Evolutionary conservation across 2,113 vertebrate genomes (phyloP).

Genomic region (Trachemys scripta): DNA sequence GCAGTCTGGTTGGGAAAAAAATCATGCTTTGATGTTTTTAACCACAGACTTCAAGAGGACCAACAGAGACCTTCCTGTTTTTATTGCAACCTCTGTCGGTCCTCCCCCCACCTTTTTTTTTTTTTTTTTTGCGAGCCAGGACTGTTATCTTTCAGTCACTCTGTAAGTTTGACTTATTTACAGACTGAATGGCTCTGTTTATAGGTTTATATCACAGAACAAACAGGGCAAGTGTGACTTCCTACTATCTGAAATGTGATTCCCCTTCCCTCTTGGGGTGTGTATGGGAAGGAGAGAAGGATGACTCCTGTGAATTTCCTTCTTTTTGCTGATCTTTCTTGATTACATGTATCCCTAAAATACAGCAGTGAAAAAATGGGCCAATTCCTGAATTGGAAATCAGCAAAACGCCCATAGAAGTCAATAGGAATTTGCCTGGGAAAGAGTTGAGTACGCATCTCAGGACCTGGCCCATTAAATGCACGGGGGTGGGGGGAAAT

Average conservation of each 20-base stretch:
- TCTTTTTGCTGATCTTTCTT: background rate
- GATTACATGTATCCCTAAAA: background rate
- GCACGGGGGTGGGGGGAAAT: background rate
- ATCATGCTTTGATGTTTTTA: constrained; percentile 64
- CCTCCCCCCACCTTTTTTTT: constrained; percentile 7
- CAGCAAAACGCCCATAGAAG: background rate
- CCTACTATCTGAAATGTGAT: constrained; percentile 52
- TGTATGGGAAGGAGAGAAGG: background rate
- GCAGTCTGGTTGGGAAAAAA: constrained; percentile 63
- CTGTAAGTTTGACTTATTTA: constrained; percentile 73
- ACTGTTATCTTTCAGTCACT: constrained; percentile 72
- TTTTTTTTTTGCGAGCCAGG: background rate
- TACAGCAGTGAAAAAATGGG: background rate
- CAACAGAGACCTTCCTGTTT: constrained; percentile 74
- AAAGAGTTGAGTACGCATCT: background rate
- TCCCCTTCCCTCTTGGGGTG: constrained; percentile 43
- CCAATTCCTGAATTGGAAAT: background rate
- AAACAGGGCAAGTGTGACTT: constrained; percentile 70
- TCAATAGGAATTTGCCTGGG: background rate
- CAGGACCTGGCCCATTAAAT: background rate
- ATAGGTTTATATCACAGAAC: constrained; percentile 68
- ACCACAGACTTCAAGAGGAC: constrained; percentile 71
- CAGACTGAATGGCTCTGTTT: constrained; percentile 71
- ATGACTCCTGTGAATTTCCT: constrained; percentile 30
- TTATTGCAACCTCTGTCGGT: constrained; percentile 70